Percentiles rank a stretch among this genome's conserved stretches.
phyloP scores from a whole-genome alignment of 1,140 invertebrate genomes.

The Theocolax elegans region DNA sequence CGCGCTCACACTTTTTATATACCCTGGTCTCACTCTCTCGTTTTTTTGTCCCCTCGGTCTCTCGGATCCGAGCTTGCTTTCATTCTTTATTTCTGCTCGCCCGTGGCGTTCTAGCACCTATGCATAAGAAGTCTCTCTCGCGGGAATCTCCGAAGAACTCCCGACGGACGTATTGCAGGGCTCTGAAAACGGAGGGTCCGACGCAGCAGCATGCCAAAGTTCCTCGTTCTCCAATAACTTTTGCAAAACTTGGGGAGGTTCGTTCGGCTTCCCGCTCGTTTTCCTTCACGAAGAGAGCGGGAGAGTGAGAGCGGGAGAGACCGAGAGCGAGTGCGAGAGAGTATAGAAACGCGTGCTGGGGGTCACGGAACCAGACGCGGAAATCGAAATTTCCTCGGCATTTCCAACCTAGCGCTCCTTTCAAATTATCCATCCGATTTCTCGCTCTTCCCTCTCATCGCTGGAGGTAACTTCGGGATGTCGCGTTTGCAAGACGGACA shows the following conservation, averaged over 20 bases:
- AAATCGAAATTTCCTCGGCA: slow-evolving; percentile 45
- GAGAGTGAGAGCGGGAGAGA: too few relatives aligned
- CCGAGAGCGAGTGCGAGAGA: background rate
- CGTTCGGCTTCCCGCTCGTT: background rate
- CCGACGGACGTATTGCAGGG: slow-evolving; percentile 38
- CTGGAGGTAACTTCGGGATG: background rate
- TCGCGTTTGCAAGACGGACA: slow-evolving; percentile 24
- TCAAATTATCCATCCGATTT: slow-evolving; percentile 46
- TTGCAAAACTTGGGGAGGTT: slow-evolving; percentile 39
- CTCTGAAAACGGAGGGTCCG: too few relatives aligned
- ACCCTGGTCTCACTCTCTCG: background rate
- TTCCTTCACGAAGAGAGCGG: background rate
- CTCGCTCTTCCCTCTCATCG: slow-evolving; percentile 13
- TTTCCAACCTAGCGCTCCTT: slow-evolving; percentile 33
- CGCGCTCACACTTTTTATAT: too few relatives aligned
- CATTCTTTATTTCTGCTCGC: slow-evolving; percentile 23
- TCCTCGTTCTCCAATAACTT: slow-evolving; percentile 43
- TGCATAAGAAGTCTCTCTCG: slow-evolving; percentile 38
- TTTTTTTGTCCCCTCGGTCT: background rate
- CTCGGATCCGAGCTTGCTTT: background rate
- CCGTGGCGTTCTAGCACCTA: background rate
- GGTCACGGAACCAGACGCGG: slow-evolving; percentile 34
- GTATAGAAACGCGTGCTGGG: background rate
- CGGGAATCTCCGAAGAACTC: slow-evolving; percentile 37
- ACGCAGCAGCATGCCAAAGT: slow-evolving; percentile 34